Evolutionary conservation across 2,797 vertebrate species (phyloP).

Genomic region (Hoplostethus mediterraneus): DNA sequence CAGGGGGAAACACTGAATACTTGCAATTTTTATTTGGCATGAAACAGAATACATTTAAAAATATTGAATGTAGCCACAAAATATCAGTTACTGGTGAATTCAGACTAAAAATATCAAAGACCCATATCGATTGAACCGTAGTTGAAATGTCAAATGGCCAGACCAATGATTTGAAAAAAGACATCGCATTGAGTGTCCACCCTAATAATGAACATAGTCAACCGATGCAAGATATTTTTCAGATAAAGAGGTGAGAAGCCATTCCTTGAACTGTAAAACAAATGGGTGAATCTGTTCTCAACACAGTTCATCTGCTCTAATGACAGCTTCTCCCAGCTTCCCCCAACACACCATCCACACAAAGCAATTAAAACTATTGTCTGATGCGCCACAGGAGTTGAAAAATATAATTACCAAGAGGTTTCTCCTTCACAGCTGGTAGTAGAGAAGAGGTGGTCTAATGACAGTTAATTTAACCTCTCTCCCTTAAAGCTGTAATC

Average conservation of each 20-base stretch:
- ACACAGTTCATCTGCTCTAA: not conserved
- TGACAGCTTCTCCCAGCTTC: not conserved
- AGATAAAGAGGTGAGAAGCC: not conserved
- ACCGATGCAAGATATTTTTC: not conserved
- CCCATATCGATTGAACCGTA: not conserved
- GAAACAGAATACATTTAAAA: too few species aligned
- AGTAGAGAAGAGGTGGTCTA: slow-evolving; percentile 30
- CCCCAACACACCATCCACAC: not conserved
- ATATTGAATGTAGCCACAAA: too few species aligned
- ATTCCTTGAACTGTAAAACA: not conserved
- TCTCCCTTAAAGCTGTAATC: slow-evolving; percentile 30
- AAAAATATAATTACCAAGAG: slow-evolving; percentile 59
- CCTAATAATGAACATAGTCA: not conserved
- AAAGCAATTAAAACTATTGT: slow-evolving; percentile 39
- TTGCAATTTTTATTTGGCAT: too few species aligned
- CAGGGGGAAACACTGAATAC: too few species aligned
- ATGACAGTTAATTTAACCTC: slow-evolving; percentile 53
- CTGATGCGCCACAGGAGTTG: slow-evolving; percentile 35
- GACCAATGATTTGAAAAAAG: not conserved
- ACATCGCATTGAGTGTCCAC: not conserved
- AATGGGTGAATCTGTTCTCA: not conserved
- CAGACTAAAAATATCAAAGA: too few species aligned
- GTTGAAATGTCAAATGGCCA: not conserved
- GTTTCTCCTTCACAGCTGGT: slow-evolving; percentile 44
- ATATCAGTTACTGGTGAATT: too few species aligned